Conservation (phyloP, 2,888 invertebrate species). For the Coleophora deauratella region DNA sequence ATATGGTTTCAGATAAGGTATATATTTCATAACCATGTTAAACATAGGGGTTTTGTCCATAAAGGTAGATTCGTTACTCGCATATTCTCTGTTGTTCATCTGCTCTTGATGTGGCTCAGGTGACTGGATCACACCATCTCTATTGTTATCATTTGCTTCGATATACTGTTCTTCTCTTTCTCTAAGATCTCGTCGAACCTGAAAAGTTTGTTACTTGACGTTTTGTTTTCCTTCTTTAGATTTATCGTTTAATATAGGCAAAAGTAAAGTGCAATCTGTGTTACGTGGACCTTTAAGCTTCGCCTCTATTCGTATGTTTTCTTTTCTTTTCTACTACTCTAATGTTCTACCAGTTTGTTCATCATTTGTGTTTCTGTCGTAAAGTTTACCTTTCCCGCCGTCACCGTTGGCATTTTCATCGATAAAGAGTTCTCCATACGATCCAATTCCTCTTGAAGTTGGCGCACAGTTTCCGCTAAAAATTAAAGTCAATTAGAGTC, state of each 20-base stretch:
- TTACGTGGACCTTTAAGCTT: too few relatives aligned
- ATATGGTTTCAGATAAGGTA: slow-evolving; percentile 40
- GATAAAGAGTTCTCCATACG: slow-evolving; percentile 38
- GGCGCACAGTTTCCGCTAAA: slow-evolving; percentile 48
- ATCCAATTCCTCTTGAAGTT: slow-evolving; percentile 46
- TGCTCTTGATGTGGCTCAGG: neutral
- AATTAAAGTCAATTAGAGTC: too few relatives aligned
- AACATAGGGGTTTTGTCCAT: slow-evolving; percentile 35
- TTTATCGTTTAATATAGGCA: too few relatives aligned
- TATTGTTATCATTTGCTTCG: neutral
- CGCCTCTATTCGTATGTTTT: too few relatives aligned
- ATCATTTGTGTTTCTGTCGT: too few relatives aligned
- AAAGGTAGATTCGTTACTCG: slow-evolving; percentile 17
- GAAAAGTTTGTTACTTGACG: too few relatives aligned
- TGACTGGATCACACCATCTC: neutral
- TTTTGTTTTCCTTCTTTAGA: too few relatives aligned
- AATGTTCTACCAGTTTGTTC: too few relatives aligned
- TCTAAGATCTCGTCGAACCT: slow-evolving; percentile 16
- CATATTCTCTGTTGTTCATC: neutral
- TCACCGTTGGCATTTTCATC: slow-evolving; percentile 14
- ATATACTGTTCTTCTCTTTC: neutral
- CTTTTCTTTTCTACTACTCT: too few relatives aligned
- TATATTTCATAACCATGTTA: slow-evolving; percentile 44
- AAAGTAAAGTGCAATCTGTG: too few relatives aligned
- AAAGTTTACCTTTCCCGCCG: slow-evolving; percentile 28